Evolutionary conservation across 1,140 invertebrate genomes (phyloP).

Genomic region (Pseudomyrmex cubaensis): DNA sequence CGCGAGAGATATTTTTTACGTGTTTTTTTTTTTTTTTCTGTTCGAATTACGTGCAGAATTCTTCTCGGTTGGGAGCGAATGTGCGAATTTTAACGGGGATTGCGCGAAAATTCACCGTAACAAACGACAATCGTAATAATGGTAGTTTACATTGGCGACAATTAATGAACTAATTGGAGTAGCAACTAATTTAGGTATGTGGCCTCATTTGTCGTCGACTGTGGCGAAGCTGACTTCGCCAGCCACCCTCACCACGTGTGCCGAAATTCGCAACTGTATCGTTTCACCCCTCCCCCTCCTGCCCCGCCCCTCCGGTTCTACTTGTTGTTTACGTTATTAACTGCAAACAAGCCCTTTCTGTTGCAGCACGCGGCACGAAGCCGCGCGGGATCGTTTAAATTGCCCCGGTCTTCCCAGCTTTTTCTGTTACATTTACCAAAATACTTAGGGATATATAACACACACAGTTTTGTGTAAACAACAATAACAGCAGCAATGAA

Average conservation of each 20-base stretch:
- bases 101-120: background rate
- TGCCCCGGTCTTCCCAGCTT: background rate
- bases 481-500: background rate
- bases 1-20: too few species aligned
- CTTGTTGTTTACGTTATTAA: background rate
- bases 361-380: too few species aligned
- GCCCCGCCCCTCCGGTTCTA: background rate
- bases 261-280: background rate
- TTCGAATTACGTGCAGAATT: too few species aligned
- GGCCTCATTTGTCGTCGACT: conserved; percentile 25
- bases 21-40: too few species aligned
- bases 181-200: conserved; percentile 35
- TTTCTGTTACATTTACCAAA: background rate
- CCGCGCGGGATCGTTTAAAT: too few species aligned
- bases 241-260: background rate
- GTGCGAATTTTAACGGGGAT: background rate
- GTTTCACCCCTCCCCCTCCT: background rate
- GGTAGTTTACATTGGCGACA: background rate
- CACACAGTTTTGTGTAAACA: background rate
- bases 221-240: background rate
- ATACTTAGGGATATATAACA: background rate
- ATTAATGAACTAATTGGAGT: conserved; percentile 43
- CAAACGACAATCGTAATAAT: conserved; percentile 5
- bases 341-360: background rate
- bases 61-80: too few species aligned